These are phyloP conservation scores for Nebria salina DNA, from an alignment of 2,888 invertebrate species.

Conservation along the genomic window DNA sequence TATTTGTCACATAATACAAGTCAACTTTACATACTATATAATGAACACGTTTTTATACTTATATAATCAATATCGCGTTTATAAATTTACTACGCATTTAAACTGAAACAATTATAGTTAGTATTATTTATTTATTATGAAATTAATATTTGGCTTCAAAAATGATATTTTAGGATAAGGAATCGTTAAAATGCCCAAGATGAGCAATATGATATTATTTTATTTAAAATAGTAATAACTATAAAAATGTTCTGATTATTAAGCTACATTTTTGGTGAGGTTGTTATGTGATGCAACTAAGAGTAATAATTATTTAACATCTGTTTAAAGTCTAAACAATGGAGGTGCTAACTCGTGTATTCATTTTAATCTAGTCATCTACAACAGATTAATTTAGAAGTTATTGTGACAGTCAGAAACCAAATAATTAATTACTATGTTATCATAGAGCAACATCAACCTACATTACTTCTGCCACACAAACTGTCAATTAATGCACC, in stretches of 20 bases:
- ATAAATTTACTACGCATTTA: neutral
- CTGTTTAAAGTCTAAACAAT: neutral
- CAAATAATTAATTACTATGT: neutral
- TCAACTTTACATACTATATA: neutral
- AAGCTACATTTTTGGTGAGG: no score
- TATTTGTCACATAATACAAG: neutral
- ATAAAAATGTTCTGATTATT: no score
- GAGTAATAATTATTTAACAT: no score
- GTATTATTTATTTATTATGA: no score
- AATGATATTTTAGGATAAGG: no score
- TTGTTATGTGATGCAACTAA: no score
- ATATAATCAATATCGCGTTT: neutral
- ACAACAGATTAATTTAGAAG: neutral
- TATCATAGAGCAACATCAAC: neutral
- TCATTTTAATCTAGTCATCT: neutral
- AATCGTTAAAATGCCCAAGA: no score
- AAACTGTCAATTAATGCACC: constrained; percentile 3
- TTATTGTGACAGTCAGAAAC: neutral
- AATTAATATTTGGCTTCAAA: no score
- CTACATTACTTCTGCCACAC: constrained; percentile 10
- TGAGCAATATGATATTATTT: no score
- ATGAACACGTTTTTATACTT: neutral
- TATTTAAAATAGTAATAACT: no score
- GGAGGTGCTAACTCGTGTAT: neutral
- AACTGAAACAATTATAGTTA: neutral